Conservation (phyloP, 2,888 invertebrate species). For the Azorinus chamasolen region DNA sequence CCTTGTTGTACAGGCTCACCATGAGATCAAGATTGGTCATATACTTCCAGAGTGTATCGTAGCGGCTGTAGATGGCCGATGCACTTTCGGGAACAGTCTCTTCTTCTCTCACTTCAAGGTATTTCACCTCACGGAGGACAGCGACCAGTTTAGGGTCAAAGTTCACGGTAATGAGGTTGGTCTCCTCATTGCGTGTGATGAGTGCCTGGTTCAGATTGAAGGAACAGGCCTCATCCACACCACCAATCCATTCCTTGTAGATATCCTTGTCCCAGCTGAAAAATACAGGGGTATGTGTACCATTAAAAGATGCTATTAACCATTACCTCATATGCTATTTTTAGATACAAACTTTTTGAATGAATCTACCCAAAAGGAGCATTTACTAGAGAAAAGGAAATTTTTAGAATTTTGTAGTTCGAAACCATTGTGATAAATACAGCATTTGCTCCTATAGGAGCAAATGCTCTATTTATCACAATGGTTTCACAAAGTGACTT, state of each 20-base stretch:
- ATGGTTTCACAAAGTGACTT: too few relatives aligned
- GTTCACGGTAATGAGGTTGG: constrained; percentile 91
- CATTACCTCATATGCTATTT: too few relatives aligned
- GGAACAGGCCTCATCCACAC: constrained; percentile 91
- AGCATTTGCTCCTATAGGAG: too few relatives aligned
- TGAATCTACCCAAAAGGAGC: too few relatives aligned
- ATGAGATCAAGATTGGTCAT: constrained; percentile 86
- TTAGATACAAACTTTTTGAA: too few relatives aligned
- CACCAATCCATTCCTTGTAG: constrained; percentile 92
- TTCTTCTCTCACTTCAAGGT: constrained; percentile 91
- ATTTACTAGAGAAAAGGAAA: too few relatives aligned
- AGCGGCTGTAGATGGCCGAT: constrained; percentile 91
- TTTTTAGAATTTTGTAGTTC: too few relatives aligned
- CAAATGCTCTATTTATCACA: too few relatives aligned
- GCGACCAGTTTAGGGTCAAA: constrained; percentile 94
- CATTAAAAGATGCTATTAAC: too few relatives aligned
- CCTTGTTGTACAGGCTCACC: constrained; percentile 92
- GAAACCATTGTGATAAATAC: too few relatives aligned
- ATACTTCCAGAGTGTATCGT: constrained; percentile 93
- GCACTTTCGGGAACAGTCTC: constrained; percentile 87
- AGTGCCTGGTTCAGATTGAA: constrained; percentile 92
- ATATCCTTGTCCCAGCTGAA: constrained; percentile 90
- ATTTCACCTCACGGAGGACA: constrained; percentile 95
- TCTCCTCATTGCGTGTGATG: constrained; percentile 88
- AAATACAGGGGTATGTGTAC: neutral